Base-by-base conservation (phyloP, 1,140 invertebrate genomes). In the Spodoptera litura region DNA sequence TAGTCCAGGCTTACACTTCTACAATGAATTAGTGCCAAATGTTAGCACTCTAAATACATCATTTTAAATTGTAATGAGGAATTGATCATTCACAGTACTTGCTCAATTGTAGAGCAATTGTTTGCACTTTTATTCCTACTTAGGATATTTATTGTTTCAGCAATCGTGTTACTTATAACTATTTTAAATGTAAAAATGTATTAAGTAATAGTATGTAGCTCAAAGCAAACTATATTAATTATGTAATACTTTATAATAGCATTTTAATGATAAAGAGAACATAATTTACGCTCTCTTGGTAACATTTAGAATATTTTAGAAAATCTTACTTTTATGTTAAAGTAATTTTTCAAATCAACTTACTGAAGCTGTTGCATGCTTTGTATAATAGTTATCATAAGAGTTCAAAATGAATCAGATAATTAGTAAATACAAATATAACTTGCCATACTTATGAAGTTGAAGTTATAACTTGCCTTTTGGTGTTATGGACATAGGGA, bases 11-110 rank as follows among this genome's bases (percentile, higher is more conserved):
- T 85, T 84, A 85, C 80, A 85, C 81, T 61, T 77, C 31, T 78
- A 87, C 77, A 78, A 80, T 62, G 82, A 81, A 80, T 58, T 61
- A 89, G 89, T 93, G 89, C 90, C 91, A 91, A 91, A 82, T 68
- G 81, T 84, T 49, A 56, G 88, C 88, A 88, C 88, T 90, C 70
- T 87, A 90, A 88, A 83, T n/a, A 62, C 72, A 72, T 73, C 81
- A 78, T 58, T 64, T 76, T 76, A 20, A 59, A 80, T 78, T 75
- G n/a, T 72, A 75, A 66, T 74, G 78, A 82, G 80, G 79, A 85
- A 82, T 87, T 83, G 81, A 84, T 86, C 62, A 64, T 82, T 66
- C 78, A 58, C 61, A 81, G 27, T 59, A 51, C 25, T 80, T 86
- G 78, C 78, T 84, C 74, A 84, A 84, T 62, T 44, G 55, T 76